Evolutionary conservation across 1,140 invertebrate species (phyloP).

Genomic region (Epicauta chinensis): DNA sequence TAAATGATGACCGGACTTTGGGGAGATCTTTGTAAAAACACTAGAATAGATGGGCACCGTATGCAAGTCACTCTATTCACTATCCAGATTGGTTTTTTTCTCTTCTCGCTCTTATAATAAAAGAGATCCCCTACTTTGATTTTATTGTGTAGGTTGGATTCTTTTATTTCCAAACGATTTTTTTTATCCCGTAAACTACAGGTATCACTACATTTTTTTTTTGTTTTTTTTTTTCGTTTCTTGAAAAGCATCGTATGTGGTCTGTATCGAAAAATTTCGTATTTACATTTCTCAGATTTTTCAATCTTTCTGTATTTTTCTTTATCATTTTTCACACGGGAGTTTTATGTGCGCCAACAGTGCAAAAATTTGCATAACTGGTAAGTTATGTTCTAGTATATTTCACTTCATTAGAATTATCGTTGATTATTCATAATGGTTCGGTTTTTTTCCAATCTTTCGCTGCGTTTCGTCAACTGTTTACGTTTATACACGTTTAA

Average conservation of each 20-base stretch:
- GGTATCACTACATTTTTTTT: too few relatives aligned
- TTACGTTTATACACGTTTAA: too few relatives aligned
- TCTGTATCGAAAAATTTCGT: slow-evolving; percentile 19
- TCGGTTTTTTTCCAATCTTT: too few relatives aligned
- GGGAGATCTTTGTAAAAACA: slow-evolving; percentile 16
- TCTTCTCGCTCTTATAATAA: slow-evolving; percentile 11
- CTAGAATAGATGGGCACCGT: slow-evolving; percentile 15
- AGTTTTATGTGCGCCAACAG: too few relatives aligned
- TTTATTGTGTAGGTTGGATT: slow-evolving; percentile 22
- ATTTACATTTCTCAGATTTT: slow-evolving; percentile 20
- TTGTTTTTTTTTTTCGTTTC: too few relatives aligned
- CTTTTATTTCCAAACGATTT: slow-evolving; percentile 3
- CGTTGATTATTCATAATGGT: too few relatives aligned
- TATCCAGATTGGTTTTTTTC: too few relatives aligned
- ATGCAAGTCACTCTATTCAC: slow-evolving; percentile 14
- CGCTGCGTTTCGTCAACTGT: too few relatives aligned
- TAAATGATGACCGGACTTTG: slow-evolving; percentile 8
- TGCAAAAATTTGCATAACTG: too few relatives aligned
- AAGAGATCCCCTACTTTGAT: slow-evolving; percentile 23
- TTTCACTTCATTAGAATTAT: too few relatives aligned
- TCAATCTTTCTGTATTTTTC: not conserved
- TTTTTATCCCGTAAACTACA: slow-evolving; percentile 1
- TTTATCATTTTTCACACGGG: too few relatives aligned
- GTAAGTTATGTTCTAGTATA: too few relatives aligned
- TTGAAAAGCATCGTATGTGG: slow-evolving; percentile 18